Evolutionary conservation across 2,888 invertebrate genomes (phyloP), one percentile per base, ranked within the genome.

Genomic region (Alentia gelatinosa): DNA sequence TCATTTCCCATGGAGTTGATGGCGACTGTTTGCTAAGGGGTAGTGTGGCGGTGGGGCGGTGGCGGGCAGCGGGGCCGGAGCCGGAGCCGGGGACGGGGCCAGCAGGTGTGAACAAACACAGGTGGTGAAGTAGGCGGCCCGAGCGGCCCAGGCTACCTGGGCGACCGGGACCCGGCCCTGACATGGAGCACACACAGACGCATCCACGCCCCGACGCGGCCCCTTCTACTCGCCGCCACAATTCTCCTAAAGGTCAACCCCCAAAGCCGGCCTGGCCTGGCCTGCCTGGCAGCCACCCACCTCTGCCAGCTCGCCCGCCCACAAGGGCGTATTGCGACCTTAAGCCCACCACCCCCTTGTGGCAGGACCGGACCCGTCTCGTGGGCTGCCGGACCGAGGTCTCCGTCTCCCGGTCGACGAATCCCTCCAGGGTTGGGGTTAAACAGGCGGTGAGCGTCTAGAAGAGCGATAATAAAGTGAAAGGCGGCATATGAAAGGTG

Each of bases 81-180:
- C 79, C 79, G 86, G 86, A 47, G 50, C 30, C 26, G 50, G 86
- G 35, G 86, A 1, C 86, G 47, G 50, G 86, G 86, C 47, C 86
- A 30, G 86, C 86, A 86, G 86, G 86, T 86, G 86, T 86, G 86
- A 86, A 47, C 86, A 86, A 86, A 86, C 86, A 86, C 86, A 86
- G 86, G 86, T 86, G 86, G 42, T 86, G 42, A 50, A 86, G 86
- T 79, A 79, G 79, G 79, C 79, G 47, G 47, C 47, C 42, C 40
- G 26, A 39, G 40, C 37, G 39, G 86, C 47, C 86, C 23, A 42
- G 39, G 26, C 86, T 86, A 86, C 86, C 86, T 86, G 86, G 86
- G 33, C 86, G 50, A 86, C 86, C 1, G 26, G 50, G 47, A 0
- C n/a, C 47, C 33, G 1, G 47, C 50, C 30, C 86, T 86, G 86